Evolutionary conservation across 1,140 invertebrate species (phyloP), one percentile per base, ranked within the genome.

Genomic region (Limonius californicus): DNA sequence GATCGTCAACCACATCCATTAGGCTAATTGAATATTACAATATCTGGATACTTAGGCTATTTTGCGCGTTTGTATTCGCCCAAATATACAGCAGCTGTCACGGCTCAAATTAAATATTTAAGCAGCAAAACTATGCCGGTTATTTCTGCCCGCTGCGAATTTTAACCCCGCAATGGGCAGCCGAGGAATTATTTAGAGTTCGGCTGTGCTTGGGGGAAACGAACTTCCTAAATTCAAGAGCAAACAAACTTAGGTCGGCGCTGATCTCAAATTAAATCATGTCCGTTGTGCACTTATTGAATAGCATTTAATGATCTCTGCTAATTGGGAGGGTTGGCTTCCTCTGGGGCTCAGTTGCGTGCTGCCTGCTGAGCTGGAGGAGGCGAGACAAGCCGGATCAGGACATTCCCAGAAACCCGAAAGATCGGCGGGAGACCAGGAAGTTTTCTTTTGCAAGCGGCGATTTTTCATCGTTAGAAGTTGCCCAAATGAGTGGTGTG

Each of bases 1-100:
- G 14, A 50, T 50, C 45, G 16, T 50, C 45, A 50, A 18, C 45
- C 45, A n/a, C n/a, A 18, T 50, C 45, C 45, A 50, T 50, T 50
- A 50, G 2, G 8, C 45, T 50, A 50, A 50, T 50, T 50, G 45
- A 18, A 50, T 50, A 50, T 50, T 50, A 45, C 4, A 32, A 32
- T 32, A 32, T 6, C 4, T 32, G 11, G 27, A 6, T 32, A 32
- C 11, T 32, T 32, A 32, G 27, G 27, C 27, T n/a, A n/a, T n/a
- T n/a, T n/a, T n/a, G n/a, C n/a, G n/a, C n/a, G n/a, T n/a, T n/a
- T n/a, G n/a, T n/a, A n/a, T n/a, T n/a, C n/a, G n/a, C n/a, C n/a
- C n/a, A n/a, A n/a, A n/a, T n/a, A n/a, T n/a, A n/a, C n/a, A n/a
- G n/a, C n/a, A n/a, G n/a, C n/a, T n/a, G n/a, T n/a, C n/a, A 32